Conservation (phyloP, 2,797 vertebrate genomes). For the Squalus acanthias region DNA sequence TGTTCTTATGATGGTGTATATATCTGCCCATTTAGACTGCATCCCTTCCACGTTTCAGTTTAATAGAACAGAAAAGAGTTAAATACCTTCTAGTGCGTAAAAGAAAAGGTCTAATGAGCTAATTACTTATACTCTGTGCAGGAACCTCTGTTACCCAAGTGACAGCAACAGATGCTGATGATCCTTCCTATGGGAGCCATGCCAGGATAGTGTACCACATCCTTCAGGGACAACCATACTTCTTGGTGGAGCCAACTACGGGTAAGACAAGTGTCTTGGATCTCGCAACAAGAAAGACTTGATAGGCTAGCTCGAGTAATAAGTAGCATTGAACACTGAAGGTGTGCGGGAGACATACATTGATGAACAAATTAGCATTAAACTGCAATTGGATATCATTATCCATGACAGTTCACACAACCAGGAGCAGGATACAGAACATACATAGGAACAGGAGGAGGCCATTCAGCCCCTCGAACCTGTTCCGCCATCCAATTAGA, state of each 20-base stretch:
- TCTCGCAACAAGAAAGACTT: background rate
- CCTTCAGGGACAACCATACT: constrained; percentile 85
- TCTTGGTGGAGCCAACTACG: constrained; percentile 89
- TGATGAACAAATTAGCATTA: background rate
- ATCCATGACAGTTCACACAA: background rate
- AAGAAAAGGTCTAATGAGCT: background rate
- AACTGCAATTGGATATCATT: background rate
- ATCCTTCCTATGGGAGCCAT: constrained; percentile 72
- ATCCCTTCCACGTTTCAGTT: background rate
- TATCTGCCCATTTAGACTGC: background rate
- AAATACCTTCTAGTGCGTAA: background rate
- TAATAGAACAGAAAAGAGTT: background rate
- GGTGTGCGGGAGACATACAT: background rate
- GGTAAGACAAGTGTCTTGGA: constrained; percentile 56
- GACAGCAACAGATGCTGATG: constrained; percentile 85
- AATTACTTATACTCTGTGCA: constrained; percentile 50
- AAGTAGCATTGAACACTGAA: background rate
- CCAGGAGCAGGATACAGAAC: too few species aligned
- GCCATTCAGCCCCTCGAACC: background rate
- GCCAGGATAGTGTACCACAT: constrained; percentile 86
- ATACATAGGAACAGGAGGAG: too few species aligned
- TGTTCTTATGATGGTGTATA: background rate
- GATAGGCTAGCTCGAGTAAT: background rate
- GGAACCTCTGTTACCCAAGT: constrained; percentile 85
- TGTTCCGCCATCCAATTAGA: background rate